Base-by-base conservation (phyloP, 2,113 vertebrate genomes). In the Lampris megalopsis region DNA sequence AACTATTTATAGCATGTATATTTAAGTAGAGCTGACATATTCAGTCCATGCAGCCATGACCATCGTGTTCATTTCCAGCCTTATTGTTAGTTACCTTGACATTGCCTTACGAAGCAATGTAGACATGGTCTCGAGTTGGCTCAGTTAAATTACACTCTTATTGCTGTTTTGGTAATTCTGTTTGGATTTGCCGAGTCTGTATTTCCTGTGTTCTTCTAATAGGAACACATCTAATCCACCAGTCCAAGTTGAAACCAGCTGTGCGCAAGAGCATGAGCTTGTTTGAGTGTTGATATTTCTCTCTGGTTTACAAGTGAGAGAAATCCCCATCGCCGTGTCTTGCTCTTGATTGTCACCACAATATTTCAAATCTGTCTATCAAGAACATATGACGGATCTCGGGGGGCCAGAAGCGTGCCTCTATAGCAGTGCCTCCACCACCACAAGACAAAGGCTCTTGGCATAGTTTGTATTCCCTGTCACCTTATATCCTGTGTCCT, bases 21-120 rank as follows among this genome's bases (percentile, higher is more conserved):
- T 62, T 77, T 90, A 89, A 91, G 86, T 85, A 84, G 78, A 35
- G 10, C 38, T 56, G 90, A 91, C 90, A 81, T 76, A 88, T 91
- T 92, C 72, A 86, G 90, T 81, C 75, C 88, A 90, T 65, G 81
- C 80, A 88, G 85, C 81, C 72, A 81, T 60, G 57, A 73, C 53
- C 6, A 71, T 62, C 68, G 81, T 79, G 67, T 80, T 81, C 71
- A 75, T 88, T 86, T 83, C 80, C 64, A 70, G 73, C 72, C 70
- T 61, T 85, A 81, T 79, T 85, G 85, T 85, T 82, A 91, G 73
- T 80, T 73, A 79, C 87, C 80, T 85, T 89, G 88, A 91, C 86
- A 79, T 90, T 79, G 82, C 86, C 87, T 68, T 80, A 41, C 87
- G 92, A 86, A 81, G 72, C 71, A 73, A 4, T 50, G 52, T 69